These are phyloP conservation scores for Psittacula echo DNA, from an alignment of 2,797 vertebrate species.

Conservation along the genomic window DNA sequence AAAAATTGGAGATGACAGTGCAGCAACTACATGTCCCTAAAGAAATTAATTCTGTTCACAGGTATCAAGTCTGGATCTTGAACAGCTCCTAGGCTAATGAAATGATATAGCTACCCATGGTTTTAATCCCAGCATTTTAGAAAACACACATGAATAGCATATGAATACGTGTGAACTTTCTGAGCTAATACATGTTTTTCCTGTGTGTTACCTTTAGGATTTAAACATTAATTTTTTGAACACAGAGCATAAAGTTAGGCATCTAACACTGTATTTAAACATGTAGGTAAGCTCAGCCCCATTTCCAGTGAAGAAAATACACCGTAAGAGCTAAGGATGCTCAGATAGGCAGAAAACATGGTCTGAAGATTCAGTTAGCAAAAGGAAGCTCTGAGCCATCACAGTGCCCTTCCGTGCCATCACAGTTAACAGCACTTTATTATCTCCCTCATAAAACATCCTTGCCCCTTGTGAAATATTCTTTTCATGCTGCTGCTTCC, in stretches of 20 bases:
- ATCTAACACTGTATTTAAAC: not conserved
- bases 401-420: not conserved
- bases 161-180: not conserved
- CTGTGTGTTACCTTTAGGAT: not conserved
- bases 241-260: not conserved
- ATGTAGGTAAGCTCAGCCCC: not conserved
- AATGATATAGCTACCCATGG: not conserved
- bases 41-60: constrained; percentile 55
- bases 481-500: not conserved
- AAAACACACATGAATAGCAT: constrained; percentile 27
- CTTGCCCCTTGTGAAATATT: not conserved
- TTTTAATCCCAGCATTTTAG: constrained; percentile 43
- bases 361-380: not conserved
- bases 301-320: not conserved
- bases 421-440: not conserved
- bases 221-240: not conserved
- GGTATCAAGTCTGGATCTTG: constrained; percentile 36
- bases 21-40: constrained; percentile 1
- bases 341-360: not conserved
- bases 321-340: not conserved
- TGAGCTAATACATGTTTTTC: not conserved
- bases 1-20: constrained; percentile 45
- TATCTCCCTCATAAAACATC: not conserved
- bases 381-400: not conserved
- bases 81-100: constrained; percentile 47